phyloP scores from a whole-genome alignment of 2,797 vertebrate genomes.

The Microctenopoma stevenorrisi region DNA sequence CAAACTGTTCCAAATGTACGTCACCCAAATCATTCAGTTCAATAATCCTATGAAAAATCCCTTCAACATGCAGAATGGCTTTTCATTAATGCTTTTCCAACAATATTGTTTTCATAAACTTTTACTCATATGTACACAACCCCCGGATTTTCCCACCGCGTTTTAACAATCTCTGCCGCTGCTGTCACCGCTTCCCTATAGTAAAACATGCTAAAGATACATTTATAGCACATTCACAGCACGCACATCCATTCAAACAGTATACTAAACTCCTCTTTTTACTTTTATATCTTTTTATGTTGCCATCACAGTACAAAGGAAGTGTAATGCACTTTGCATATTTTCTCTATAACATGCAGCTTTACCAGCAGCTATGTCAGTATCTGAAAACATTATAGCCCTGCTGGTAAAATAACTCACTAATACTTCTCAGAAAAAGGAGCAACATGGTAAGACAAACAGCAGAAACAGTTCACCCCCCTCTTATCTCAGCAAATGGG shows the following conservation, averaged over 20 bases:
- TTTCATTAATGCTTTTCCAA: too few species aligned
- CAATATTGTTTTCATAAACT: too few species aligned
- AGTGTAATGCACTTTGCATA: not conserved
- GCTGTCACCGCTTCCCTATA: not conserved
- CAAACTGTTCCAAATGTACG: too few species aligned
- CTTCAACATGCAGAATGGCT: too few species aligned
- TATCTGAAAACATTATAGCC: constrained; percentile 30
- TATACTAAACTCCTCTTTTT: not conserved
- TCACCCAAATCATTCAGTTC: too few species aligned
- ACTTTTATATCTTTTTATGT: not conserved
- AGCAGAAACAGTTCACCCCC: constrained; percentile 24
- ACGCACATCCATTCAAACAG: not conserved
- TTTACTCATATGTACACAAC: too few species aligned
- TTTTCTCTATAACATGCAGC: constrained; percentile 2
- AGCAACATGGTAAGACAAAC: constrained; percentile 33
- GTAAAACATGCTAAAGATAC: not conserved
- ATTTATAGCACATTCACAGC: not conserved
- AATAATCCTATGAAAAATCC: too few species aligned
- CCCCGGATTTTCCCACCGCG: too few species aligned
- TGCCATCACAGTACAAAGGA: not conserved
- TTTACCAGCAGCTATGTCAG: constrained; percentile 2
- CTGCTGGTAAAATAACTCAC: constrained; percentile 11
- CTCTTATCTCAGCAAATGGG: constrained; percentile 55
- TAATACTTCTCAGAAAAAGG: constrained; percentile 17
- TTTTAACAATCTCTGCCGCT: too few species aligned